Base-by-base conservation (phyloP, 2,797 vertebrate genomes). In the Myripristis murdjan region DNA sequence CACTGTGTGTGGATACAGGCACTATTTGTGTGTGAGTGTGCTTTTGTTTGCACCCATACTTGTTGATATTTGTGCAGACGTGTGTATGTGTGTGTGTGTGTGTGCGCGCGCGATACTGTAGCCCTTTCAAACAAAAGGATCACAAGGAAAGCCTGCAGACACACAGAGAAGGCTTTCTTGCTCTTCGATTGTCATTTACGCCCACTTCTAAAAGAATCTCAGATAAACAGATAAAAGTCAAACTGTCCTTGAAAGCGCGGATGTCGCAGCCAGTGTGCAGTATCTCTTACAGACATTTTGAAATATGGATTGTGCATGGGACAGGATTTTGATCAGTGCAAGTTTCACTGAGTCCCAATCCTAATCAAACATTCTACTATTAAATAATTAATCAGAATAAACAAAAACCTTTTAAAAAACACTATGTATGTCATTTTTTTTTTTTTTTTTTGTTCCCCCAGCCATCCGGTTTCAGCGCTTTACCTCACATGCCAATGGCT, bases 201-300 rank as follows among this genome's bases (percentile, higher is more conserved):
- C 54, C 52, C 52, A 54, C 52, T 54, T 54, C 28, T 54, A 52
- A 54, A 18, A 6, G 52, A 33, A 54, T 33, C 24, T n/a, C 26
- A 54, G 28, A 16, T 26, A 54, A 16, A 26, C 23, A 23, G 9
- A 51, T 44, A 46, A 54, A 53, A 53, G 24, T 10, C 31, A 54
- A 33, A 33, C 14, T 54, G 16, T 54, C 52, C 52, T 54, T 54
- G 16, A 54, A 33, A 28, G 14, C 10, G 10, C 33, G 52, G 16
- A 24, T 16, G 6, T 53, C 24, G 14, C 52, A n/a, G 51, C 51
- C 22, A 15, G 20, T 20, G 20, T 1, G 20, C 20, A 20, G 20
- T 20, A 20, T 20, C 20, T 20, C 20, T 20, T 1, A 20, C 20
- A 20, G 28, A 28, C 28, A 28, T 28, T 28, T 28, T 28, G 28